Base-by-base conservation (phyloP, 2,888 invertebrate species). In the Prosopocoilus inquinatus region DNA sequence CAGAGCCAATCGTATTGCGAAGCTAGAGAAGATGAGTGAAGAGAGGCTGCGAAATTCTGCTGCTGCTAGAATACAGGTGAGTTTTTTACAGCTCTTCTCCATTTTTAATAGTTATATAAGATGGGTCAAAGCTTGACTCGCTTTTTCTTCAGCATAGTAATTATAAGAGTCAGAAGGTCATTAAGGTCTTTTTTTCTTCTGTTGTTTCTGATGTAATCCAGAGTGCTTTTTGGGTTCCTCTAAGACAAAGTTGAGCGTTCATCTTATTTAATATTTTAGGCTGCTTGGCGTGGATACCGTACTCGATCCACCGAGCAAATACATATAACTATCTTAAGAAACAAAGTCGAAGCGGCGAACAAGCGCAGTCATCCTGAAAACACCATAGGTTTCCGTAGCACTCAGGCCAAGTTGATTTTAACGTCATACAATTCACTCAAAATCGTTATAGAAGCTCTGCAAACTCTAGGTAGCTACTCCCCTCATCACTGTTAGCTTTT, bases 41-140 rank as follows among this genome's bases (percentile, higher is more conserved):
- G 15, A 61, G 33, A 47, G 32, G 33, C 47, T 71, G 7, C 68
- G 61, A 57, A 53, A 58, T 63, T 64, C 70, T 61, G 44, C 65
- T 67, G 87, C 85, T 9, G 78, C 78, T 2, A 80, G 81, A 67
- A 88, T 89, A 66, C 89, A 89, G 80, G 82, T 83, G 68, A 68
- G 9, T 20, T 44, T 20, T 44, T 44, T 12, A n/a, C 9, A 43
- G 3, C 3, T 13, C 13, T 38, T 11, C 4, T 15, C 28, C 20
- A 50, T 34, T 36, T 33, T 47, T 49, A 15, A 9, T n/a, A 5
- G n/a, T 47, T 34, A 28, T n/a, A n/a, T n/a, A 28, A 47, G 20
- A 28, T 5, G 4, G 16, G 3, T 16, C 2, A 16, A 16, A 16
- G 16, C 3, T 16, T 16, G 16, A 16, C 16, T 16, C 3, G 2